Base-by-base conservation (phyloP, 2,113 vertebrate genomes). In the Ramphastos sulfuratus region DNA sequence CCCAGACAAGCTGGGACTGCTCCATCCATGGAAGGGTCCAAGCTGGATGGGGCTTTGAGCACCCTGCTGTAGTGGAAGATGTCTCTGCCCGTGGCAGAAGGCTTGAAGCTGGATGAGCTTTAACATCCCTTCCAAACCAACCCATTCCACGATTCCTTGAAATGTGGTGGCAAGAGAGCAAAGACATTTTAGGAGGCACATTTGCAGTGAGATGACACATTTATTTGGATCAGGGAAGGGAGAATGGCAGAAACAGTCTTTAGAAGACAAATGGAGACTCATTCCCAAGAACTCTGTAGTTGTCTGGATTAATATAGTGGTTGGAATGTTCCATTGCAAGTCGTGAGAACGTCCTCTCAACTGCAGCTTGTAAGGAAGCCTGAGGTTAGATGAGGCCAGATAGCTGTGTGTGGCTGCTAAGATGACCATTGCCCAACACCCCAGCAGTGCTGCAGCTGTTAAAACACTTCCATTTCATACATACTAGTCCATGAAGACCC, bases 401-500 rank as follows among this genome's bases (percentile, higher is more conserved):
- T 37, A 44, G 13, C 1, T 20, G 37, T 11, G 18, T 25, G 2
- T 31, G 48, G 74, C 21, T 46, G 20, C 35, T 56, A 27, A 46
- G 7, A 7, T 16, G 10, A n/a, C 54, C 17, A 6, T 48, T 85
- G 21, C 52, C 59, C 55, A 30, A 11, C 27, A 8, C 44, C 77
- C 46, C 16, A 10, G 50, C 12, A 20, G 4, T 2, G 9, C 0
- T 55, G 31, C 28, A 75, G 52, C 54, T 78, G n/a, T 25, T 88
- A 25, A 65, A 93, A 60, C 48, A 50, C 30, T 60, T 35, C 30
- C 3, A 25, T 60, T 52, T 76, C 42, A 8, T 25, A 15, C 0
- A 0, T 69, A 33, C 74, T 12, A 55, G 21, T 31, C 13, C 0
- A 3, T 4, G 50, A 9, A 35, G 28, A 24, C 70, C 5, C 2